Conservation (phyloP, 23 tunicate genomes). For the Trididemnum nubilum region DNA sequence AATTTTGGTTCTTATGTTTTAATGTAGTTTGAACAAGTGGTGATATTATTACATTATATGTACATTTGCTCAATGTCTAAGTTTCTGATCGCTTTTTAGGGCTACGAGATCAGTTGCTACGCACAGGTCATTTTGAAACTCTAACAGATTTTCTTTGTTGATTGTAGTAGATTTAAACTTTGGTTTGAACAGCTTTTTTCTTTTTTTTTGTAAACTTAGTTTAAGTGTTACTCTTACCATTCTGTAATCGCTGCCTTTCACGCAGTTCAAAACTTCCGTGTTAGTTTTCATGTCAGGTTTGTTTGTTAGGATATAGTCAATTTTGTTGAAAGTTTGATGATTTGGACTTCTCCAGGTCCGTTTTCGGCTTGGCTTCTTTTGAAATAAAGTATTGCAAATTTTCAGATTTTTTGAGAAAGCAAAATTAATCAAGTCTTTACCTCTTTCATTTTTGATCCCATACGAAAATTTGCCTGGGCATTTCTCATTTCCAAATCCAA, state of each 20-base stretch:
- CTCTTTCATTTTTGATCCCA: constrained; percentile 16
- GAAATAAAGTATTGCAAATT: not conserved
- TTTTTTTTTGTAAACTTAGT: not conserved
- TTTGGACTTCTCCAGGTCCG: constrained; percentile 26
- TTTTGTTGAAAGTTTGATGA: constrained; percentile 10
- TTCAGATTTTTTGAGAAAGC: not conserved
- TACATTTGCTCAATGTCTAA: too few relatives aligned
- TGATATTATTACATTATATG: too few relatives aligned
- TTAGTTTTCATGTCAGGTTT: not conserved
- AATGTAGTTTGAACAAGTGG: too few relatives aligned
- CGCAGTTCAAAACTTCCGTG: constrained; percentile 13
- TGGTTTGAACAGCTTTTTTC: not conserved
- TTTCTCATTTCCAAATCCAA: constrained; percentile 5
- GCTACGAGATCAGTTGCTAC: not conserved
- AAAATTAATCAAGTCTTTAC: constrained; percentile 16
- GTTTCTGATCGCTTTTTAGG: too few relatives aligned
- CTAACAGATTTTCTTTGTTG: not conserved
- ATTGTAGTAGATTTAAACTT: not conserved
- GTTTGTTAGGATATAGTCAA: constrained; percentile 6
- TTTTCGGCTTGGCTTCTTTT: constrained; percentile 3
- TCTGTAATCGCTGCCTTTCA: constrained; percentile 16
- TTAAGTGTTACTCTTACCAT: constrained; percentile 12
- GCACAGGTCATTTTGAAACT: not conserved
- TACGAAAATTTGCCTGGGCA: not conserved
- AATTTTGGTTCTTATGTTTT: too few relatives aligned